Evolutionary conservation across 2,888 invertebrate species (phyloP), one percentile per base, ranked within the genome.

Genomic region (Amphipoea oculea): DNA sequence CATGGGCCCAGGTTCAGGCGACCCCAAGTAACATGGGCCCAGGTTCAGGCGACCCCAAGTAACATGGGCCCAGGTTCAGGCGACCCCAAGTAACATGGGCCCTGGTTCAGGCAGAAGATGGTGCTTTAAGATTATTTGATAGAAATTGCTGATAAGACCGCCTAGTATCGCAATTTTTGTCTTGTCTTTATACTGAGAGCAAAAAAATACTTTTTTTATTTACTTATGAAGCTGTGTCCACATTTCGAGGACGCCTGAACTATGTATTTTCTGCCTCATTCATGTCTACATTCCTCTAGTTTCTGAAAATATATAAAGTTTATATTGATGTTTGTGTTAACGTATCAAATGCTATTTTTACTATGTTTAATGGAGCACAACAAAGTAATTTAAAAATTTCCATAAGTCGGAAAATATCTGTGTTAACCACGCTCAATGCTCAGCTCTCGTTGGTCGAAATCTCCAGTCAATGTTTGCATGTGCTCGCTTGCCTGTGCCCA

Each of bases 401-500:
- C 17, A 45, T 17, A 11, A 57, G 0, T 29, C 40, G 20, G 0
- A 54, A 48, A 40, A 40, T 17, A 23, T 62, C 23, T 14, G 17
- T 23, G 48, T 29, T 6, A 45, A 40, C 36, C 63, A n/a, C 42
- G 65, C 57, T 68, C n/a, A 60, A 68, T 63, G 78, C 73, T 84
- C 81, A 82, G 80, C 78, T 76, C 81, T 86, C 70, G 76, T 81
- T 66, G 48, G 14, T 71, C 67, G 29, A 62, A 74, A 78, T 76
- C 51, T 76, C 67, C 60, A 74, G 65, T 87, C 79, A 81, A 73
- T 89, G 89, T 89, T 86, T 90, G 93, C 94, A 93, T 93, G 93
- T 91, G 93, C 91, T 93, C 93, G 93, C 91, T 92, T 92, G 86
- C 88, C 87, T 88, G 84, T 87, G 82, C 85, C 89, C 89, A 80